These are phyloP conservation scores for Drosophila nr. perissopoda DNA, from an alignment of 2,888 invertebrate species.

Conservation along the genomic window DNA sequence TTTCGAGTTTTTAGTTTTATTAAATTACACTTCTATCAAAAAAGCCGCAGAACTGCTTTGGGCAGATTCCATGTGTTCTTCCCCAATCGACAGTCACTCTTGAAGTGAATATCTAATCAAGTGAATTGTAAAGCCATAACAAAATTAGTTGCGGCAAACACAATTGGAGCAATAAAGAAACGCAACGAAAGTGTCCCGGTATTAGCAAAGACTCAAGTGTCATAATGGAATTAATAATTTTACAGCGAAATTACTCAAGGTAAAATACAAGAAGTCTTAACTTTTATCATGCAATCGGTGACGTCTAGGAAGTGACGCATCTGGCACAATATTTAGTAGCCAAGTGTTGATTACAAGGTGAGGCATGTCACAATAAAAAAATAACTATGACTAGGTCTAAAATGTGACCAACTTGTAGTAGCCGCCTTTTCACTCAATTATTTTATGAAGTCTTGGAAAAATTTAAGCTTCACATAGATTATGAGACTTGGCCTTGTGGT, in stretches of 20 bases:
- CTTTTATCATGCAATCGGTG: constrained; percentile 38
- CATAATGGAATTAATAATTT: constrained; percentile 43
- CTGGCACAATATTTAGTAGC: constrained; percentile 37
- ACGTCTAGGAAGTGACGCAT: constrained; percentile 63
- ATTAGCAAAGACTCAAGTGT: constrained; percentile 6
- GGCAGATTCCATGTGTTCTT: not conserved
- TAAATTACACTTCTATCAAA: not conserved
- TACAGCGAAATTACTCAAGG: constrained; percentile 4
- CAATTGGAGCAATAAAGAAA: constrained; percentile 5
- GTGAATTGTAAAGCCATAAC: constrained; percentile 2
- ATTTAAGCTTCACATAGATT: not conserved
- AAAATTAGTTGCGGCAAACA: constrained; percentile 5
- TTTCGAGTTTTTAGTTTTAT: not conserved
- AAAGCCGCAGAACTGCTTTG: not conserved
- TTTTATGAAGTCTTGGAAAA: constrained; percentile 1
- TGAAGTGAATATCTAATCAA: constrained; percentile 33
- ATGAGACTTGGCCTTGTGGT: constrained; percentile 35
- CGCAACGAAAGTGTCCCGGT: constrained; percentile 12
- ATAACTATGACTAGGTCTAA: constrained; percentile 22
- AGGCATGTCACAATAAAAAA: constrained; percentile 4
- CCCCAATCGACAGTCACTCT: not conserved
- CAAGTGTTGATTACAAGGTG: constrained; percentile 57
- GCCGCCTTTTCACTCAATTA: not conserved
- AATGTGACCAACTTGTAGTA: constrained; percentile 3
- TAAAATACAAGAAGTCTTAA: not conserved